Percentiles rank a stretch among this genome's conserved stretches.
These are phyloP conservation scores for Sesamia nonagrioides DNA, from an alignment of 1,140 invertebrate genomes.

Conservation along the genomic window DNA sequence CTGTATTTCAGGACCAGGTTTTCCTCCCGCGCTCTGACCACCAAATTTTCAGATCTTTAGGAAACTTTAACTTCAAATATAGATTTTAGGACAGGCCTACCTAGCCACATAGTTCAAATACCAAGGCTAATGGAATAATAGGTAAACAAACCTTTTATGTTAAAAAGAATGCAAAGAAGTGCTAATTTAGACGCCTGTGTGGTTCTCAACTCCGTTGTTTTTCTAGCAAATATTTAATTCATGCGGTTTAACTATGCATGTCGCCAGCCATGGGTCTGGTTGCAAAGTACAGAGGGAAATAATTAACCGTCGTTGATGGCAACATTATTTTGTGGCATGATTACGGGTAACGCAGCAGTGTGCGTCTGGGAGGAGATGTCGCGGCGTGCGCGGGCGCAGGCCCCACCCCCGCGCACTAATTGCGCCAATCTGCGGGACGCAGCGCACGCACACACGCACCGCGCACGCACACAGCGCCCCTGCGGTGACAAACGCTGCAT, in stretches of 20 bases:
- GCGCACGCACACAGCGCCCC: constrained; percentile 58
- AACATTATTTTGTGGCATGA: constrained; percentile 72
- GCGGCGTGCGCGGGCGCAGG: constrained; percentile 71
- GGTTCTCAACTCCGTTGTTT: constrained; percentile 35
- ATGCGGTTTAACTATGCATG: constrained; percentile 51
- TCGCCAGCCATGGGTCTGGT: constrained; percentile 54
- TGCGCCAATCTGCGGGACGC: constrained; percentile 81
- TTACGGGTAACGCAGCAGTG: constrained; percentile 53
- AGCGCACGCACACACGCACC: constrained; percentile 70
- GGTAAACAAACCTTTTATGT: constrained; percentile 34
- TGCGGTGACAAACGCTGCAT: constrained; percentile 45
- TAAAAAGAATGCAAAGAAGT: constrained; percentile 38
- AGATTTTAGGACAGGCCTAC: neutral
- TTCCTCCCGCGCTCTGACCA: too few relatives aligned
- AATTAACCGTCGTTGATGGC: constrained; percentile 77
- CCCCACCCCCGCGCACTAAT: constrained; percentile 79
- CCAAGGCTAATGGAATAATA: constrained; percentile 35
- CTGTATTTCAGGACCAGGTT: too few relatives aligned
- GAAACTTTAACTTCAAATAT: neutral
- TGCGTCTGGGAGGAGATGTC: constrained; percentile 75
- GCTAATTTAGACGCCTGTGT: constrained; percentile 44
- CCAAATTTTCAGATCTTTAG: neutral
- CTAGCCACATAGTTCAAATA: constrained; percentile 12
- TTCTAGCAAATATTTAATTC: constrained; percentile 50
- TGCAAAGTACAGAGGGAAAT: constrained; percentile 67